A percentile compares a stretch with the other conserved stretches of the same genome.
Conservation (phyloP, 2,888 invertebrate genomes). For the Dryomyza anilis region DNA sequence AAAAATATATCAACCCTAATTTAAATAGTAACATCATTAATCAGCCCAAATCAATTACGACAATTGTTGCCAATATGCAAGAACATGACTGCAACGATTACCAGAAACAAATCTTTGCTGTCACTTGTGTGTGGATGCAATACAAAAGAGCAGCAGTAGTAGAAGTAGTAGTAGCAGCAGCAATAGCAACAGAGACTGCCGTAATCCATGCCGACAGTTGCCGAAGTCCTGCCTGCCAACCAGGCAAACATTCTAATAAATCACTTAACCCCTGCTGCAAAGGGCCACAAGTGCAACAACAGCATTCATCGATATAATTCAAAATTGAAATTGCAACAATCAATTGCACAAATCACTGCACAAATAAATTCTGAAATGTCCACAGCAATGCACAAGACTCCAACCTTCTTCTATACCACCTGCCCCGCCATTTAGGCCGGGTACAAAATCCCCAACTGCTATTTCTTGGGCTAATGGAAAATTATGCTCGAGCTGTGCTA, state of each 20-base stretch:
- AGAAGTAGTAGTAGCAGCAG: too few relatives aligned
- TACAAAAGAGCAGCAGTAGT: not conserved
- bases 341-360: conserved; percentile 53
- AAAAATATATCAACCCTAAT: too few relatives aligned
- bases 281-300: not conserved
- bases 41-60: conserved; percentile 17
- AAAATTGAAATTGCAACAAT: conserved; percentile 58
- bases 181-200: too few relatives aligned
- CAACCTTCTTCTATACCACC: not conserved
- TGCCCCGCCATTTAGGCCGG: not conserved
- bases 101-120: conserved; percentile 15
- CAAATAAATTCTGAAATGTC: conserved; percentile 15
- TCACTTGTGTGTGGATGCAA: conserved; percentile 27
- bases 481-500: conserved; percentile 45
- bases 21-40: too few relatives aligned
- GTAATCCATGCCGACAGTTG: conserved; percentile 6
- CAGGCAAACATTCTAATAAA: conserved; percentile 18
- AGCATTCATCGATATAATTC: conserved; percentile 47
- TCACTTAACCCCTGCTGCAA: conserved; percentile 9
- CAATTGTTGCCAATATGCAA: conserved; percentile 24
- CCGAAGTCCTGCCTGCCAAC: not conserved
- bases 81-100: conserved; percentile 8
- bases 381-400: not conserved
- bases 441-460: not conserved
- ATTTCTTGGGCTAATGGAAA: conserved; percentile 35